Base-by-base conservation (phyloP, 2,888 invertebrate species). In the Cryptus viduatorius region DNA sequence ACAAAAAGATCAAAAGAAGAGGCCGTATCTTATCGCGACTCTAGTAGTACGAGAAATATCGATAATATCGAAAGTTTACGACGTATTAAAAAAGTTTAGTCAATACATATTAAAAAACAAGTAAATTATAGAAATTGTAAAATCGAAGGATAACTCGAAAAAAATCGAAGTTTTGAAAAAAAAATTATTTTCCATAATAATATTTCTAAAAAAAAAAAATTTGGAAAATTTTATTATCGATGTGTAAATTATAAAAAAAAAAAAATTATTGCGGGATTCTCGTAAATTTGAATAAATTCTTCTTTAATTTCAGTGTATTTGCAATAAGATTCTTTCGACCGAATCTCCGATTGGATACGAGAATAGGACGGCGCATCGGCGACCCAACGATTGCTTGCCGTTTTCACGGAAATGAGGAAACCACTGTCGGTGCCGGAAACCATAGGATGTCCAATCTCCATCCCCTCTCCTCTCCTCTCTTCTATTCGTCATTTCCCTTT, bases 361-460 rank as follows among this genome's bases (percentile, higher is more conserved):
- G 24, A 59, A 4, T 59, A 24, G 59, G 31, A 29, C 59, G n/a
- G 59, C 59, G 59, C 29, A 14, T 59, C 56, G 29, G 59, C 4
- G 61, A 7, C 61, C 31, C 31, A 19, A 10, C 37, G 31, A 12
- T 48, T 61, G 59, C 16, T 56, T 59, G 68, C 24, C 37, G 42
- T 48, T 84, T 68, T 64, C 48, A 61, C 84, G 81, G 84, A 84
- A 84, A 81, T 81, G 81, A 78, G 64, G 78, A 84, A 84, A 81
- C 84, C 78, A 24, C 79, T 12, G 61, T 24, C 44, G 56, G 68
- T 64, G 37, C 68, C 78, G 81, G 84, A 82, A 82, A 75, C 71
- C 46, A 64, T 61, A 65, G 19, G 82, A 65, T 50, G 50, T 50
- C 16, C 59, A 50, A 50, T 72, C 77, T 61, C 61, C 42, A 48